phyloP scores from a whole-genome alignment of 2,888 invertebrate genomes.

The Isotomurus palustris region DNA sequence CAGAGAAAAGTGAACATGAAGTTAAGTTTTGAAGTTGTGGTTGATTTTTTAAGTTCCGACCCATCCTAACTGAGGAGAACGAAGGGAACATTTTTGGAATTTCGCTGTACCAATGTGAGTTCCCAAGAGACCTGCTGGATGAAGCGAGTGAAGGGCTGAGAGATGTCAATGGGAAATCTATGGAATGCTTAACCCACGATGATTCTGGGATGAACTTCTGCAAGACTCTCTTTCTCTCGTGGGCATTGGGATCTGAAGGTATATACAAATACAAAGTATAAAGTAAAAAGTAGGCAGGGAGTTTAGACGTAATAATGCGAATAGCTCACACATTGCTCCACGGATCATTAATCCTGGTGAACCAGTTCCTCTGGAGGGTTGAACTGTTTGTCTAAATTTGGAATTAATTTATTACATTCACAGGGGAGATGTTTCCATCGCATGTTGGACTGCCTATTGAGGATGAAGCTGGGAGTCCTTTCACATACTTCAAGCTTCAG shows the following conservation, averaged over 20 bases:
- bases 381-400: background rate
- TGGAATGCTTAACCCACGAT: conserved; percentile 63
- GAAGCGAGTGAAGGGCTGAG: conserved; percentile 52
- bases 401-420: conserved; percentile 9
- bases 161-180: conserved; percentile 62
- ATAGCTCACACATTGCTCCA: too few species aligned
- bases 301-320: too few species aligned
- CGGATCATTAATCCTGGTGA: background rate
- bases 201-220: conserved; percentile 76
- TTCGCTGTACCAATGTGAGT: conserved; percentile 72
- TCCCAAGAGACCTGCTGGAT: conserved; percentile 19
- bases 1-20: background rate
- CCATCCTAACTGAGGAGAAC: conserved; percentile 54
- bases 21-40: background rate
- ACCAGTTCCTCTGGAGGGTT: background rate
- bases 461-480: conserved; percentile 63
- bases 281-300: too few species aligned
- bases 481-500: conserved; percentile 80
- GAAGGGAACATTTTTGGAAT: conserved; percentile 75
- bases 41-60: conserved; percentile 52
- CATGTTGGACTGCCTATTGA: conserved; percentile 70
- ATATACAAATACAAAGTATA: too few species aligned
- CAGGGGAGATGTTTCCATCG: conserved; percentile 77
- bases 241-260: conserved; percentile 82
- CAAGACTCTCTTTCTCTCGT: conserved; percentile 71